Conservation (phyloP, 2,888 invertebrate species). For the Ophonus ardosiacus region DNA sequence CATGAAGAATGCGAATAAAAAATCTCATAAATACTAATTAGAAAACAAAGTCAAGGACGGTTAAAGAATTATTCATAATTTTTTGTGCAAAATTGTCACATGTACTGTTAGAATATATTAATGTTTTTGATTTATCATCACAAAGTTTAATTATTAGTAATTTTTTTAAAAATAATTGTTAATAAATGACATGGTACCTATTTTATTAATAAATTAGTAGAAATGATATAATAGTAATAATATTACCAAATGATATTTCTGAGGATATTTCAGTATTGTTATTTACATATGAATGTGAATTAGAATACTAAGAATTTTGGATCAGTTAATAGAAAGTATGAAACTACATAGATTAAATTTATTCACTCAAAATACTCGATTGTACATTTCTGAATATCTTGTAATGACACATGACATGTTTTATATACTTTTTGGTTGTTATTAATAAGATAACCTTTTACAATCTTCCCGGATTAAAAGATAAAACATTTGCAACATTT, state of each 20-base stretch:
- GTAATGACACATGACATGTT: background rate
- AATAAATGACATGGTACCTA: too few relatives aligned
- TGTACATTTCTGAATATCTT: too few relatives aligned
- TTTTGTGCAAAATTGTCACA: conserved; percentile 2
- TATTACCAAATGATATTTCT: too few relatives aligned
- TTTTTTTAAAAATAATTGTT: background rate
- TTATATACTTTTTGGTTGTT: background rate
- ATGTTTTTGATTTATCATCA: background rate
- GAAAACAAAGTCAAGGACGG: conserved; percentile 50
- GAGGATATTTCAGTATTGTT: too few relatives aligned
- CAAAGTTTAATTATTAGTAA: background rate
- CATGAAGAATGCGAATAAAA: conserved; percentile 31
- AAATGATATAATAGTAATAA: too few relatives aligned
- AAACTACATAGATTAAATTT: too few relatives aligned
- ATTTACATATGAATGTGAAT: too few relatives aligned
- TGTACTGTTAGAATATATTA: conserved; percentile 6
- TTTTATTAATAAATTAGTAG: too few relatives aligned
- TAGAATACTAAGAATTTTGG: too few relatives aligned
- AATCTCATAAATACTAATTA: conserved; percentile 28
- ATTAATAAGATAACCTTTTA: conserved; percentile 29
- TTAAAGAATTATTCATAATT: conserved; percentile 7
- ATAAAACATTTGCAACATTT: conserved; percentile 24
- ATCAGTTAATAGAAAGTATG: too few relatives aligned
- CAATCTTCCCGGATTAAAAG: conserved; percentile 1
- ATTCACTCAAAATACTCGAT: too few relatives aligned